Conservation (phyloP, 2,888 invertebrate genomes). For the Stegana nigrithorax region DNA sequence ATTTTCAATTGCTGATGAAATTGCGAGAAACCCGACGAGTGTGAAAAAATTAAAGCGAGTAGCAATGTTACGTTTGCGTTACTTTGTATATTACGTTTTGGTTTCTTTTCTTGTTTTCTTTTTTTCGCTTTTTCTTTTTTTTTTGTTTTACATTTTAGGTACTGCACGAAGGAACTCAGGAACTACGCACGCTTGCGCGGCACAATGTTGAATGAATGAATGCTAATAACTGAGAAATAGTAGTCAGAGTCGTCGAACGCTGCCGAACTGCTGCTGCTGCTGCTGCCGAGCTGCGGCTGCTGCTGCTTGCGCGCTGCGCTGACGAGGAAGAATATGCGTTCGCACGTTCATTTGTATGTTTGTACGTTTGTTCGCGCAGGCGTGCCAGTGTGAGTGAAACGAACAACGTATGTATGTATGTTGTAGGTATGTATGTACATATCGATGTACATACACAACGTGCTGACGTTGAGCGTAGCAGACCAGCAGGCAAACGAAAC, state of each 20-base stretch:
- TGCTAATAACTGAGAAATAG: slow-evolving; percentile 60
- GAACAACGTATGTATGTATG: not conserved
- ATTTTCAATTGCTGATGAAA: no score
- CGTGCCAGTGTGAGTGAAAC: not conserved
- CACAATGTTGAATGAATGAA: slow-evolving; percentile 60
- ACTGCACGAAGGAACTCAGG: slow-evolving; percentile 59
- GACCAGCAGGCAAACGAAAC: not conserved
- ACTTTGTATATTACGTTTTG: no score
- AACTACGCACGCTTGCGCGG: slow-evolving; percentile 60
- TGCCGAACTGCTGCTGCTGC: slow-evolving; percentile 6
- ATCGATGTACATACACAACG: not conserved
- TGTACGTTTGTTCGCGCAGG: not conserved
- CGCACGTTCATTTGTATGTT: not conserved
- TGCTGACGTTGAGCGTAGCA: not conserved
- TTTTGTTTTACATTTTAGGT: no score
- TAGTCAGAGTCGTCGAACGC: slow-evolving; percentile 53
- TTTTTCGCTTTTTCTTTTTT: not conserved
- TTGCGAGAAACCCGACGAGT: no score
- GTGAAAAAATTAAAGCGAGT: no score
- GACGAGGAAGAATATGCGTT: not conserved
- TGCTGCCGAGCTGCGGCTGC: not conserved
- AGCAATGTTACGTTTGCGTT: slow-evolving; percentile 38
- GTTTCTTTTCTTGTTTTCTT: not conserved
- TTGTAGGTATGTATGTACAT: not conserved
- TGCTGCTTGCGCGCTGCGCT: not conserved